A percentile compares a stretch with the other conserved stretches of the same genome.
Conservation (phyloP, 2,888 invertebrate genomes). For the Lysandra bellargus region DNA sequence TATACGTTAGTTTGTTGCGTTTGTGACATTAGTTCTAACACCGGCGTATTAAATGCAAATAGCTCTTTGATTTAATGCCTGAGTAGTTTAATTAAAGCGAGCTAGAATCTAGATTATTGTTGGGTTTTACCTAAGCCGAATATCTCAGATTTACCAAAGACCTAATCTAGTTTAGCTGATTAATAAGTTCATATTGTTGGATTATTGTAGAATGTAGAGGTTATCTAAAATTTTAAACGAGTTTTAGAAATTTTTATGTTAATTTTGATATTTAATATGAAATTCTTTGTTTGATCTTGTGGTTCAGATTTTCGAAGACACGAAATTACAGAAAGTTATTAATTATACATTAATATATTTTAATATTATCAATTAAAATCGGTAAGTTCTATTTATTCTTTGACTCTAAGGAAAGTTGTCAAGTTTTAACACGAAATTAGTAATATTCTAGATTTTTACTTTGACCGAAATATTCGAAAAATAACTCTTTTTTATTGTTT, state of each 20-base stretch:
- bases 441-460: not conserved
- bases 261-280: not conserved
- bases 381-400: no score
- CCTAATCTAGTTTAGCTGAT: not conserved
- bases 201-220: not conserved
- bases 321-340: no score
- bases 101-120: conserved; percentile 18
- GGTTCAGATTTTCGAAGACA: no score
- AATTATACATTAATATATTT: no score
- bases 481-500: not conserved
- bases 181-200: not conserved
- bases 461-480: not conserved
- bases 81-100: conserved; percentile 20
- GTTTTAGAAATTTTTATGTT: not conserved
- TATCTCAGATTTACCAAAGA: conserved; percentile 8
- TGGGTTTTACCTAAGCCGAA: conserved; percentile 14
- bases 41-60: conserved; percentile 19
- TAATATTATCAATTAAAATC: no score
- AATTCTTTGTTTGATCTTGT: no score
- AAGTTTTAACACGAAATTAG: not conserved
- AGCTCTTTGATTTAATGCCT: conserved; percentile 17
- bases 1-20: conserved; percentile 11
- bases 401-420: no score
- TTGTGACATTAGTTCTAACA: conserved; percentile 11
- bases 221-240: not conserved